These are phyloP conservation scores for Tolmerus cingulatus DNA, from an alignment of 2,888 invertebrate genomes.

Conservation along the genomic window DNA sequence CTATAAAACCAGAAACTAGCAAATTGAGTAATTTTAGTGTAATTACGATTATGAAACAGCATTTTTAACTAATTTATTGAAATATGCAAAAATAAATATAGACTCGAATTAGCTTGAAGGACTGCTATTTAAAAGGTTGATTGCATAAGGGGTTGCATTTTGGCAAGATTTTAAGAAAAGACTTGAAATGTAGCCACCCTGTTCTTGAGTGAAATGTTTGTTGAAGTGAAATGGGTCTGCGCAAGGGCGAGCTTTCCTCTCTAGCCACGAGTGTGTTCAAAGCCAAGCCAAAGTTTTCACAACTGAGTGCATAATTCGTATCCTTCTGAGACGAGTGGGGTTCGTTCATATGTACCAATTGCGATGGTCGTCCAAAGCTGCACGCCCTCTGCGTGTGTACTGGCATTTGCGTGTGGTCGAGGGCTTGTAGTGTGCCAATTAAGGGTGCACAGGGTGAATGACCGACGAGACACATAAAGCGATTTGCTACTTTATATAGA, in stretches of 20 bases:
- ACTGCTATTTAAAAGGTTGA: too few species aligned
- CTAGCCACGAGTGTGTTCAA: background rate
- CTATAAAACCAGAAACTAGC: too few species aligned
- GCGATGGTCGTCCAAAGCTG: background rate
- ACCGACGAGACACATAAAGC: conserved; percentile 42
- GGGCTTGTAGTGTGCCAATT: conserved; percentile 23
- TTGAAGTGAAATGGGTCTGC: background rate
- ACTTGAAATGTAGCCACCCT: background rate
- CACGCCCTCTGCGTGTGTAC: background rate
- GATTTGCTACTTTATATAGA: conserved; percentile 24
- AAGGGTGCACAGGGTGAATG: conserved; percentile 46
- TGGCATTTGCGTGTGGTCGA: background rate
- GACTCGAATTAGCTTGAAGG: too few species aligned
- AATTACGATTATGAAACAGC: too few species aligned
- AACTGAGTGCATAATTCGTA: background rate
- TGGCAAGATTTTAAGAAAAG: background rate
- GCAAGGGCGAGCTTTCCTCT: background rate
- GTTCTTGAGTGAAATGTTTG: background rate
- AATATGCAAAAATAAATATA: too few species aligned
- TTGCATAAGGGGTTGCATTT: too few species aligned
- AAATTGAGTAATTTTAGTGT: too few species aligned
- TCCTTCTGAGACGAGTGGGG: background rate
- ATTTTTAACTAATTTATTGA: too few species aligned
- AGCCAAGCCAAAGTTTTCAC: background rate
- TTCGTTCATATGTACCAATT: background rate